These are phyloP conservation scores for Augiades crinisus DNA, from an alignment of 2,888 invertebrate genomes.

Conservation along the genomic window DNA sequence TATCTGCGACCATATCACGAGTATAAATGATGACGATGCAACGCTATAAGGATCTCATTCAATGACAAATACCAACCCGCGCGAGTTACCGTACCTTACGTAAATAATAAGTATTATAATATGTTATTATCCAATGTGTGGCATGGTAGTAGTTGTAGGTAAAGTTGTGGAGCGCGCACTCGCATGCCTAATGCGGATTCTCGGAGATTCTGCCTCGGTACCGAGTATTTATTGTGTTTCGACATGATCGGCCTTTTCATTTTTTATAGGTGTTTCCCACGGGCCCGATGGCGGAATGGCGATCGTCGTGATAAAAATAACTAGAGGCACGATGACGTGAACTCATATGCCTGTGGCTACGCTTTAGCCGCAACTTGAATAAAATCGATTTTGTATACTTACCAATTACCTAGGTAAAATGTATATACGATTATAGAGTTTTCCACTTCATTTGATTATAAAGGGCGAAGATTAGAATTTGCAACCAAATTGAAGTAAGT, in stretches of 20 bases:
- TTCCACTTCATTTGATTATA: too few species aligned
- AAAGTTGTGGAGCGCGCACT: slow-evolving; percentile 22
- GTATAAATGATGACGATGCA: slow-evolving; percentile 5
- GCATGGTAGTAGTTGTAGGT: slow-evolving; percentile 33
- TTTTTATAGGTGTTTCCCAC: slow-evolving; percentile 67
- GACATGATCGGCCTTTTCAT: slow-evolving; percentile 53
- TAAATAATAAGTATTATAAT: slow-evolving; percentile 34
- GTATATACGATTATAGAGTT: too few species aligned
- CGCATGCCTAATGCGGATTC: slow-evolving; percentile 47
- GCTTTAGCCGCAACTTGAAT: too few species aligned
- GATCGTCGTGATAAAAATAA: slow-evolving; percentile 48
- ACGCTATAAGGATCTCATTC: slow-evolving; percentile 29
- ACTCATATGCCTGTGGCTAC: background rate
- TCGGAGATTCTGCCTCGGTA: slow-evolving; percentile 65
- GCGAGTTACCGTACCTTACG: slow-evolving; percentile 32
- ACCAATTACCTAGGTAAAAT: too few species aligned
- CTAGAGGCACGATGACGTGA: slow-evolving; percentile 27
- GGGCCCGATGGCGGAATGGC: slow-evolving; percentile 55
- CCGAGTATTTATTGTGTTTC: slow-evolving; percentile 57
- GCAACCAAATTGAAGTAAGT: too few species aligned
- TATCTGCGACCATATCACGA: slow-evolving; percentile 1
- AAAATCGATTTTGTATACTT: too few species aligned
- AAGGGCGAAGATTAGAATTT: too few species aligned
- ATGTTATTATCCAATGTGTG: slow-evolving; percentile 43
- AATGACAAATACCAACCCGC: slow-evolving; percentile 37